These are phyloP conservation scores for Zygothrica quintamaculata DNA, from an alignment of 2,888 invertebrate species.

Conservation along the genomic window DNA sequence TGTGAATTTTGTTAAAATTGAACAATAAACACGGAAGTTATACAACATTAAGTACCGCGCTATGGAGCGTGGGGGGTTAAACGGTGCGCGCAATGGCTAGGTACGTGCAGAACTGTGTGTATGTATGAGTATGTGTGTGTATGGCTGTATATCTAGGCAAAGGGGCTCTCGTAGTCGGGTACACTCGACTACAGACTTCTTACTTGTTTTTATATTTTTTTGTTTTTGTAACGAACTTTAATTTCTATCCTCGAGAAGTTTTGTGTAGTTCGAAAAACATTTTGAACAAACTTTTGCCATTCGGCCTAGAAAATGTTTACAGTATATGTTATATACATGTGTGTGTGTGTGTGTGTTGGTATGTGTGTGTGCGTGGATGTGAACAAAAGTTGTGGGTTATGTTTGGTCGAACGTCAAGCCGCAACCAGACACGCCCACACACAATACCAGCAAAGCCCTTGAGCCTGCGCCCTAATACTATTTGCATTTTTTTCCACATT, in stretches of 20 bases:
- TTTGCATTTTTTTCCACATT: slow-evolving; percentile 58
- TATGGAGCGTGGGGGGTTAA: no score
- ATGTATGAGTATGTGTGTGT: no score
- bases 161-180: no score
- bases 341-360: slow-evolving; percentile 9
- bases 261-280: slow-evolving; percentile 38
- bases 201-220: no score
- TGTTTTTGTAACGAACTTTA: slow-evolving; percentile 42
- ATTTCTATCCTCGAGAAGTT: slow-evolving; percentile 40
- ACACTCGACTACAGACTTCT: no score
- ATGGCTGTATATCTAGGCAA: no score
- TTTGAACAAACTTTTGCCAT: slow-evolving; percentile 60
- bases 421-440: slow-evolving; percentile 40
- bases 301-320: slow-evolving; percentile 53
- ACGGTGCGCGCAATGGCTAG: no score
- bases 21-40: no score
- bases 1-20: no score
- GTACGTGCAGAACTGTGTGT: no score
- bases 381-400: slow-evolving; percentile 41
- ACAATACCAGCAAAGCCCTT: slow-evolving; percentile 20
- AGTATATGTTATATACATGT: slow-evolving; percentile 1
- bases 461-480: slow-evolving; percentile 55
- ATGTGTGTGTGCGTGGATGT: slow-evolving; percentile 9
- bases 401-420: slow-evolving; percentile 47
- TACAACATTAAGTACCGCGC: no score